Percentiles rank a stretch among this genome's conserved stretches.
phyloP scores from a whole-genome alignment of 2,888 invertebrate genomes.

The Entomobrya proxima region DNA sequence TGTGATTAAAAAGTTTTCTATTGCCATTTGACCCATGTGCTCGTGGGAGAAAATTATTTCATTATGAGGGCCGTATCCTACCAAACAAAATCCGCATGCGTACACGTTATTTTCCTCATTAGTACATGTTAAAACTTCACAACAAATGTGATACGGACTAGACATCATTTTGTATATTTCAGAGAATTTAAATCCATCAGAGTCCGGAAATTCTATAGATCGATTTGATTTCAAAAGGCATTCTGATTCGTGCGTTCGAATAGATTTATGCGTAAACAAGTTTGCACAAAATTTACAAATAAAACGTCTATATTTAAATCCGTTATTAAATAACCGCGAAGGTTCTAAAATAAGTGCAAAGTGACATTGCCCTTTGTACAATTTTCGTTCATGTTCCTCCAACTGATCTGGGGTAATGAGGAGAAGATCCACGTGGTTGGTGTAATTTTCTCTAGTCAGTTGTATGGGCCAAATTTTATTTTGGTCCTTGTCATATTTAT shows the following conservation, averaged over 20 bases:
- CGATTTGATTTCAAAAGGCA: not conserved
- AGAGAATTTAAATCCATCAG: not conserved
- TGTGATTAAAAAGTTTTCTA: not conserved
- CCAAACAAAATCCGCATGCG: not conserved
- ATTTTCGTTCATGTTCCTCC: not conserved
- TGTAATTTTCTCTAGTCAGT: not conserved
- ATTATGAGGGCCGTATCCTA: not conserved
- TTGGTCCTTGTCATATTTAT: not conserved
- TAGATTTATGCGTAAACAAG: not conserved
- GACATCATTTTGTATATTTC: not conserved
- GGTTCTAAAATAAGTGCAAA: not conserved
- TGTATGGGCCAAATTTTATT: not conserved
- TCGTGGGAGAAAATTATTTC: not conserved
- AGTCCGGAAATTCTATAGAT: not conserved
- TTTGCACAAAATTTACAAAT: not conserved
- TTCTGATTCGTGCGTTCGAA: not conserved
- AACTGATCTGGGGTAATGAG: not conserved
- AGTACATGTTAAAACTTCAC: not conserved
- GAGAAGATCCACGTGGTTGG: not conserved
- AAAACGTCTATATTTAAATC: not conserved
- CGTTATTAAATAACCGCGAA: not conserved
- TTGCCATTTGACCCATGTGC: not conserved
- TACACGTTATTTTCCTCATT: not conserved
- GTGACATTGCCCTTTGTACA: not conserved
- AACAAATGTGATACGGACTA: not conserved